Evolutionary conservation across 2,888 invertebrate genomes (phyloP).

Genomic region (Spialia ferax): DNA sequence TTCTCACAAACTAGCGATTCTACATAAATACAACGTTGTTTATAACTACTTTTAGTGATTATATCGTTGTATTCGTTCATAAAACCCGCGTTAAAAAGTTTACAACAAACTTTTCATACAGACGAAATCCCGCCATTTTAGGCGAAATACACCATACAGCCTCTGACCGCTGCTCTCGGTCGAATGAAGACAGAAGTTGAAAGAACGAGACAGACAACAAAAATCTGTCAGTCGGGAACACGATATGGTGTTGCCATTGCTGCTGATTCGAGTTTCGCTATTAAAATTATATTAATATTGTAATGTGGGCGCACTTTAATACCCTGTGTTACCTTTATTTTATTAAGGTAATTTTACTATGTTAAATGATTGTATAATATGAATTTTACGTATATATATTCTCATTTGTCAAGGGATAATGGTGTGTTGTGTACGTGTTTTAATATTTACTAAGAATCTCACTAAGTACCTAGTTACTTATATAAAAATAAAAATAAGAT

Average conservation of each 20-base stretch:
- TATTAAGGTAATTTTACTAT: not conserved
- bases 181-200: conserved; percentile 71
- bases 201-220: conserved; percentile 42
- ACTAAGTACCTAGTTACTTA: too few relatives aligned
- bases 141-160: conserved; percentile 48
- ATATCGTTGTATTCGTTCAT: conserved; percentile 58
- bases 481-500: too few relatives aligned
- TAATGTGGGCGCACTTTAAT: too few relatives aligned
- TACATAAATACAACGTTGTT: conserved; percentile 53
- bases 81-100: conserved; percentile 68
- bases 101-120: conserved; percentile 71
- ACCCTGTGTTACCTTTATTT: not conserved
- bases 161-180: conserved; percentile 62
- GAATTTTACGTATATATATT: too few relatives aligned
- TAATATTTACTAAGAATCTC: too few relatives aligned
- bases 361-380: too few relatives aligned
- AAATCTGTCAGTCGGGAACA: conserved; percentile 17
- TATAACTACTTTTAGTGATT: conserved; percentile 52
- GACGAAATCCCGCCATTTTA: conserved; percentile 79
- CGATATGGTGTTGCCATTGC: conserved; percentile 60
- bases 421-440: too few relatives aligned
- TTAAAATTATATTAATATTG: not conserved
- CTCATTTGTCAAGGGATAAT: too few relatives aligned
- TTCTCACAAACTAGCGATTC: conserved; percentile 68
- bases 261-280: not conserved